Conservation (phyloP, 2,888 invertebrate species). For the Stenodema calcarata region DNA sequence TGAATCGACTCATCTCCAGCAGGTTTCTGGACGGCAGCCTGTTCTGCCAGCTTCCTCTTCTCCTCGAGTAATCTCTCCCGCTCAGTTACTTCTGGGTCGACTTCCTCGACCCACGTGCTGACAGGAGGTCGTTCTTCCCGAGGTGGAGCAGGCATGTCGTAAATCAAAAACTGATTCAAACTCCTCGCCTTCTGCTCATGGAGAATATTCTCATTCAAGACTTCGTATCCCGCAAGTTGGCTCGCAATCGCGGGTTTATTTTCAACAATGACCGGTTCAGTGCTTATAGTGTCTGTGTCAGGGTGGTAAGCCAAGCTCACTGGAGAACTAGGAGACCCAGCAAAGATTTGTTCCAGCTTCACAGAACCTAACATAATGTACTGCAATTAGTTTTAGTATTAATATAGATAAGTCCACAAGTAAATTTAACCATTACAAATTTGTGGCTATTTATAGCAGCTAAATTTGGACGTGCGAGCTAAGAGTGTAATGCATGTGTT, state of each 20-base stretch:
- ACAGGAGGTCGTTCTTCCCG: conserved; percentile 31
- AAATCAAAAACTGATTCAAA: conserved; percentile 51
- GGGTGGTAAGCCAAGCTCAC: conserved; percentile 57
- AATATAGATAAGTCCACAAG: neutral
- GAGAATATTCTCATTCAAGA: conserved; percentile 50
- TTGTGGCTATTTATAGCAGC: too few species aligned
- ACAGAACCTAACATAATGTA: conserved; percentile 55
- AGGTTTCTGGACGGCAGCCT: neutral
- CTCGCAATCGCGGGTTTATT: conserved; percentile 51
- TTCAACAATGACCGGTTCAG: conserved; percentile 51
- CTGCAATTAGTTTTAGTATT: neutral
- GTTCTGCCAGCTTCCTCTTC: neutral
- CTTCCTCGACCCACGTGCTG: conserved; percentile 34
- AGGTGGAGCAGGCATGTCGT: conserved; percentile 40
- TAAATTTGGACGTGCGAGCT: too few species aligned
- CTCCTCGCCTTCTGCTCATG: conserved; percentile 49
- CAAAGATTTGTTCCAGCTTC: conserved; percentile 58
- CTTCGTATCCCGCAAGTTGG: conserved; percentile 49
- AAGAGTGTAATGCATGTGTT: too few species aligned
- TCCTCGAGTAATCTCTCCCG: neutral
- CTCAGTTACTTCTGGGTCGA: neutral
- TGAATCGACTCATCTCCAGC: neutral
- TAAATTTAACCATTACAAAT: neutral
- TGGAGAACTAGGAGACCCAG: conserved; percentile 56
- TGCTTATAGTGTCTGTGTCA: conserved; percentile 54